Percentiles rank a stretch among this genome's conserved stretches.
phyloP scores from a whole-genome alignment of 2,888 invertebrate genomes.

The Cremastinae sp. region DNA sequence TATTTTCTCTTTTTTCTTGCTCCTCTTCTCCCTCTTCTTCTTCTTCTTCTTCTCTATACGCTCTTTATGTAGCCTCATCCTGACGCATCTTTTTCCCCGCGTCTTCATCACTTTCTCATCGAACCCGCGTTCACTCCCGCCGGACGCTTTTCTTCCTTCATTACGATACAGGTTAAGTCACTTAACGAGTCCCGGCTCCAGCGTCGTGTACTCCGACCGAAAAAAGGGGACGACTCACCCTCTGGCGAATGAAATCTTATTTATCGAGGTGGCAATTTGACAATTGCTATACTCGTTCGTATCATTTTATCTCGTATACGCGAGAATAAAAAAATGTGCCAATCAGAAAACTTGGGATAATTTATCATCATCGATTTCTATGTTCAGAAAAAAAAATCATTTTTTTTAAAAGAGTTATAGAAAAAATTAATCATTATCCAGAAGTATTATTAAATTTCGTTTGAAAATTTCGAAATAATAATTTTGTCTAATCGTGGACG shows the following conservation, averaged over 20 bases:
- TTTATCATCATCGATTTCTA: too few species aligned
- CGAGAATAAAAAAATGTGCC: background rate
- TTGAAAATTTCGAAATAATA: too few species aligned
- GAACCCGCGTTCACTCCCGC: conserved; percentile 20
- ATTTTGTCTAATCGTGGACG: too few species aligned
- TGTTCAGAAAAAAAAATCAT: too few species aligned
- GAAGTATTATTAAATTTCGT: background rate
- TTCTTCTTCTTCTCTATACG: conserved; percentile 55
- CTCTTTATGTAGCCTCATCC: conserved; percentile 51
- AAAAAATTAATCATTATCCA: too few species aligned
- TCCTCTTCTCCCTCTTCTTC: conserved; percentile 43
- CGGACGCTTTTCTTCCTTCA: conserved; percentile 9
- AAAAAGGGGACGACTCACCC: background rate
- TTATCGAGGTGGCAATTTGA: conserved; percentile 29
- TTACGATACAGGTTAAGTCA: conserved; percentile 18
- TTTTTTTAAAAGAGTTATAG: too few species aligned
- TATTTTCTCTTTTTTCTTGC: conserved; percentile 36
- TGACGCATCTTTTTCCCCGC: conserved; percentile 47
- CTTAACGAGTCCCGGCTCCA: conserved; percentile 37
- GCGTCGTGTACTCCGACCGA: conserved; percentile 27
- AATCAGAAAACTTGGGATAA: too few species aligned
- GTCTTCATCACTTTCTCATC: conserved; percentile 45
- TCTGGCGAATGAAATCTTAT: conserved; percentile 3
- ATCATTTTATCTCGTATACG: background rate
- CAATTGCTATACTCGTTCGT: background rate